Base-by-base conservation (phyloP, 35 echinoderm and acorn worm species). In the Nesometra sesokonis region DNA sequence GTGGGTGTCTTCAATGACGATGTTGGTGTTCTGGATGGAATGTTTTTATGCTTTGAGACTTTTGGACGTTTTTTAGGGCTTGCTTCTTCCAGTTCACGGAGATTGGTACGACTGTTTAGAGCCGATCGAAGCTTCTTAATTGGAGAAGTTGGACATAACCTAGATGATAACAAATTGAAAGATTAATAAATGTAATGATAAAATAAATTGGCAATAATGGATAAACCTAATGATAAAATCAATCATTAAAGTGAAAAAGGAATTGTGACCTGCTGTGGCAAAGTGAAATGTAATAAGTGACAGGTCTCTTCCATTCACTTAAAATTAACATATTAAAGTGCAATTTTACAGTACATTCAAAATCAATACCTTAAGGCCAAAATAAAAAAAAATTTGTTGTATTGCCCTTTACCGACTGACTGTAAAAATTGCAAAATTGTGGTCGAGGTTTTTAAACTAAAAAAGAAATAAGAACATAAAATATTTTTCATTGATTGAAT, bases 51-150 rank as follows among this genome's bases (percentile, higher is more conserved):
- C 23, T 67, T 11, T 67, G 52, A 67, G 4, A 15, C 4, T 67
- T 67, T 67, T 67, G 52, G 52, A 67, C 52, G 52, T 67, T 67
- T 67, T 47, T 92, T 91, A 0, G 90, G 93, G 17, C 86, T 87
- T 76, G 93, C 87, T 67, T 67, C 52, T 23, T 85, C 85, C 5
- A 90, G 82, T 76, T 67, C 90, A 57, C 86, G 67, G 13, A 97
- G 88, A 38, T 90, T 93, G 76, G 35, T 84, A 0, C 89, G 89
- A 52, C 91, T 89, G 34, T 80, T 83, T 1, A 97, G 88, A 13
- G 94, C 94, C 33, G 88, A 91, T n/a, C 94, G 86, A 32, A 97
- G 86, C 86, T 97, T 97, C 84, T 93, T 97, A 31, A 97, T 97
- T 13, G 94, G 94, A 31, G 91, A 93, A 7, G 86, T 80, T 47